Evolutionary conservation across 2,888 invertebrate genomes (phyloP), one percentile per base, ranked within the genome.

Genomic region (Baronia brevicornis): DNA sequence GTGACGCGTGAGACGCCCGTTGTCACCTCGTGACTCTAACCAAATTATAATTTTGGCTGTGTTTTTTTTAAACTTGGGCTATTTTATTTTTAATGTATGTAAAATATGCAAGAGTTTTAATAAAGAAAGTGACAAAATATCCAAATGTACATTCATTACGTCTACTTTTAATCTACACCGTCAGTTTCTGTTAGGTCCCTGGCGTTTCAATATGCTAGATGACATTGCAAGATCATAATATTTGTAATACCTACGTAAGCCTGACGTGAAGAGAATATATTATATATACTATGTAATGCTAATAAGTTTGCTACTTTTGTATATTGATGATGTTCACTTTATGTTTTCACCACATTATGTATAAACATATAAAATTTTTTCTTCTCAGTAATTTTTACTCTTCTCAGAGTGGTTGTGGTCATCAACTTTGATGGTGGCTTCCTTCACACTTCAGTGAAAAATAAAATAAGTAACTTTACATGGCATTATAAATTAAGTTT

Each of bases 1-100:
- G 55, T 56, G 61, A 62, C 54, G 57, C 54, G 62, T 60, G 55
- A 56, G 49, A 41, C 39, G 36, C 36, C 43, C 39, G 41, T 42
- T 39, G 36, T 37, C 43, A 41, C 42, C 44, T 44, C 47, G 51
- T 51, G 51, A 44, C 49, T 36, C 36, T 36, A 39, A 41, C 37
- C 36, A 41, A 34, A 43, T 41, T 39, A 36, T 45, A 41, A 44
- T 45, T 43, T 40, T 40, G 43, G 37, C 41, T 28, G 38, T 40
- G 31, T 41, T 23, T 39, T 39, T 26, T 38, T 21, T 28, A 30
- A 13, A 3, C 20, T 31, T 10, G 26, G 24, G 6, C 7, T 13
- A 30, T 22, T 6, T 28, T 28, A 22, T 34, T 22, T 20, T 7
- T 18, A 9, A 25, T 7, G 17, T 17, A 5, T 18, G 7, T 15